A percentile compares a stretch with the other conserved stretches of the same genome.
Evolutionary conservation across 37 sponge, comb jelly and placozoan genomes (phyloP).

Genomic region (Eunapius fragilis): DNA sequence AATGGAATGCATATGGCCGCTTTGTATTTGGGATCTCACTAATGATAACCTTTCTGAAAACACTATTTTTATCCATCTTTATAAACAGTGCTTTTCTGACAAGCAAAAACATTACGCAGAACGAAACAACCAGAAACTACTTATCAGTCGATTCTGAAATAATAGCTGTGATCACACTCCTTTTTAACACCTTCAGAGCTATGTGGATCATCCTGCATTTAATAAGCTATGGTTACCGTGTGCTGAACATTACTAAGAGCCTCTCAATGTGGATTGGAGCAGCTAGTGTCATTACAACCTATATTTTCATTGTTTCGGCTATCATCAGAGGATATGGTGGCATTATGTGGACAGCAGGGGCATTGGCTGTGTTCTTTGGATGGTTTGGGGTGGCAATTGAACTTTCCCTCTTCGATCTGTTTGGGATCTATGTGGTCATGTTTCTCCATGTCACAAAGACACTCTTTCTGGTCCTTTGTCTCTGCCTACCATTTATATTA

Average conservation of each 20-base stretch:
- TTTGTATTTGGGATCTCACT: slow-evolving; percentile 4
- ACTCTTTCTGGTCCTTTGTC: slow-evolving; percentile 50
- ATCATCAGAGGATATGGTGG: not conserved
- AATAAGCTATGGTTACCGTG: not conserved
- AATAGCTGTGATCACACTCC: slow-evolving; percentile 15
- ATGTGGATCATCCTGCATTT: slow-evolving; percentile 26
- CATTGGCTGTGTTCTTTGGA: slow-evolving; percentile 71
- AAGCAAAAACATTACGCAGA: not conserved
- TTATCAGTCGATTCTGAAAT: not conserved
- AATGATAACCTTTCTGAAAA: slow-evolving; percentile 37
- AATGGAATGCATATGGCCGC: slow-evolving; percentile 82
- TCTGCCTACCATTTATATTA: slow-evolving; percentile 57
- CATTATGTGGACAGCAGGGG: slow-evolving; percentile 69
- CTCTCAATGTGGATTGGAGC: slow-evolving; percentile 35
- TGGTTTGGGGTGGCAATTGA: slow-evolving; percentile 82
- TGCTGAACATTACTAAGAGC: slow-evolving; percentile 32
- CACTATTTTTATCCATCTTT: slow-evolving; percentile 57
- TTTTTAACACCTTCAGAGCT: slow-evolving; percentile 1
- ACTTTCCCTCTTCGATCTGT: slow-evolving; percentile 68
- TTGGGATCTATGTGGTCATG: slow-evolving; percentile 92
- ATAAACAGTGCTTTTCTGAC: slow-evolving; percentile 22
- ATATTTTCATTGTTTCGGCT: slow-evolving; percentile 48
- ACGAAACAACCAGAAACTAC: not conserved
- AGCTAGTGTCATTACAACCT: slow-evolving; percentile 39
- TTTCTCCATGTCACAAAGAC: slow-evolving; percentile 73